A percentile compares a stretch with the other conserved stretches of the same genome.
Evolutionary conservation across 2,113 vertebrate genomes (phyloP).

Genomic region (Muntiacus muntjak): DNA sequence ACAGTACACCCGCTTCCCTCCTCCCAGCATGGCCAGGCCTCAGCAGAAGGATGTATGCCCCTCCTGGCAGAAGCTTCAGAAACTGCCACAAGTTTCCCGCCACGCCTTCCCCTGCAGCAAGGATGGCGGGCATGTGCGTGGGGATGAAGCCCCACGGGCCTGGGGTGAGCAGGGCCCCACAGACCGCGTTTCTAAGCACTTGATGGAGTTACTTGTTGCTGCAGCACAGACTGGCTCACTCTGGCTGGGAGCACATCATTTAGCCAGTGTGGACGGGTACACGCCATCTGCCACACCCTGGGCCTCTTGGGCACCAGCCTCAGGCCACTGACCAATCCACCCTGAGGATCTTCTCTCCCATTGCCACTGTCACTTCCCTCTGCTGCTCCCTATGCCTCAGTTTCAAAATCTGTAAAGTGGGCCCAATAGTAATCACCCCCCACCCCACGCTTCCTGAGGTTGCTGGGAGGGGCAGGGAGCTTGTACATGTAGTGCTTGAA

Average conservation of each 20-base stretch:
- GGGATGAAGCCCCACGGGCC: background rate
- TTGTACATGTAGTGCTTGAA: fast-evolving
- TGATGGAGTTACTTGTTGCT: too few species aligned
- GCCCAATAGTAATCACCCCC: background rate
- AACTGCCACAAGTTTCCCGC: fast-evolving
- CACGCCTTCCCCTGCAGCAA: background rate
- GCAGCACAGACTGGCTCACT: background rate
- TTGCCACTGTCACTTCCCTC: fast-evolving
- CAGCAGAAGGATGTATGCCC: background rate
- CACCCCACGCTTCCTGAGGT: background rate
- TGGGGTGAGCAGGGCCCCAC: background rate
- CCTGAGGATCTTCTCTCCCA: background rate
- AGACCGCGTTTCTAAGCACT: fast-evolving
- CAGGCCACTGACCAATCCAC: too few species aligned
- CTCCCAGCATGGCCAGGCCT: background rate
- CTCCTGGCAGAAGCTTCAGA: background rate
- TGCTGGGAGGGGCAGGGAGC: background rate
- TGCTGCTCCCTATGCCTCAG: fast-evolving
- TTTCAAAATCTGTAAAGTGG: background rate
- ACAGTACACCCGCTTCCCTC: fast-evolving
- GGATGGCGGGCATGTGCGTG: fast-evolving
- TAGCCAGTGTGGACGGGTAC: fast-evolving
- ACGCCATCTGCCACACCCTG: fast-evolving
- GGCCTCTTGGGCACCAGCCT: background rate
- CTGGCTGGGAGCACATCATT: fast-evolving